Conservation (phyloP, 2,797 vertebrate species). For the Notoglanidium macrostoma region DNA sequence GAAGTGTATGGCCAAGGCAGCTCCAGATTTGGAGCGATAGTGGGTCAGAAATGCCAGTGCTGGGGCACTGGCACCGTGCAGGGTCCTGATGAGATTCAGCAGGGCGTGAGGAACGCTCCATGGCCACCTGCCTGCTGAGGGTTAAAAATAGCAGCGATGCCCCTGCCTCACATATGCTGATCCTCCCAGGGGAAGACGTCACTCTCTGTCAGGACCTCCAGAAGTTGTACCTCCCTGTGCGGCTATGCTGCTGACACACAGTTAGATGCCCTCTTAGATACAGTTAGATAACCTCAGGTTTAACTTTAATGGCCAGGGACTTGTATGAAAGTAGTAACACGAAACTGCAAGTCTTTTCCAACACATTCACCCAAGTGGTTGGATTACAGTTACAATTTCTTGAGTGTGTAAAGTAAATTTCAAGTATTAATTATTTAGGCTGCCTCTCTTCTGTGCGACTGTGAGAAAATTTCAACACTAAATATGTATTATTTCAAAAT, state of each 20-base stretch:
- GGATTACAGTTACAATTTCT: background rate
- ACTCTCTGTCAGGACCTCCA: slow-evolving; percentile 63
- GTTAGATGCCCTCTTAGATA: background rate
- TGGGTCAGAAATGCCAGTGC: slow-evolving; percentile 52
- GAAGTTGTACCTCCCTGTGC: slow-evolving; percentile 32
- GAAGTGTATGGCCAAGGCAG: slow-evolving; percentile 22
- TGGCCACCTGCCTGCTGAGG: slow-evolving; percentile 72
- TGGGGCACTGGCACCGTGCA: slow-evolving; percentile 42
- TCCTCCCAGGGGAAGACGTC: slow-evolving; percentile 67
- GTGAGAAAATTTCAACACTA: background rate
- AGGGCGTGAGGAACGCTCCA: slow-evolving; percentile 68
- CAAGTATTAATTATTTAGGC: background rate
- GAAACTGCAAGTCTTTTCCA: background rate
- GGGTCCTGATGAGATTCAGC: slow-evolving; percentile 71
- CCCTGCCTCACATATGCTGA: slow-evolving; percentile 67
- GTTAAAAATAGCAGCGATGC: slow-evolving; percentile 67
- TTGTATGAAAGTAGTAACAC: background rate
- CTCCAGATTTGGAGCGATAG: slow-evolving; percentile 35
- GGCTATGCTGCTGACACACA: background rate
- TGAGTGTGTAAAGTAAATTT: slow-evolving; percentile 6
- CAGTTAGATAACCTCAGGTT: slow-evolving; percentile 7
- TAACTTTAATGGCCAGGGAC: background rate
- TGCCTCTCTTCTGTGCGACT: background rate
- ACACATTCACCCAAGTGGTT: background rate
- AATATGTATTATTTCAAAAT: background rate